Evolutionary conservation across 2,888 invertebrate genomes (phyloP).

Genomic region (Gastracanthus pulcherrimus): DNA sequence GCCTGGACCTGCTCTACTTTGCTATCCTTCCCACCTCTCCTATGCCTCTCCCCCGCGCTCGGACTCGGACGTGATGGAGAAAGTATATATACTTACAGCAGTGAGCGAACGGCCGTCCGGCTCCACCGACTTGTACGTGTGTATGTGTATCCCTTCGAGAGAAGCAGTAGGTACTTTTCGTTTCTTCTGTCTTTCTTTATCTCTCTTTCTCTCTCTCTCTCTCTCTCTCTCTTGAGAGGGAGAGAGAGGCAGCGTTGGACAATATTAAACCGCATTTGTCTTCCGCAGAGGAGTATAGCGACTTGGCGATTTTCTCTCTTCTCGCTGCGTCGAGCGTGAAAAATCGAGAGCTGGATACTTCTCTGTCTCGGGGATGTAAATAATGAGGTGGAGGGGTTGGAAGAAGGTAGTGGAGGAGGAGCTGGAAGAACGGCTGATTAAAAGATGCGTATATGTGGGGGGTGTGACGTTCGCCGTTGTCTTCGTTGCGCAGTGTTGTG

Average conservation of each 20-base stretch:
- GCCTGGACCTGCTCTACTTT: conserved; percentile 65
- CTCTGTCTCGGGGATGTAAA: conserved; percentile 15
- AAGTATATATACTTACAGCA: background rate
- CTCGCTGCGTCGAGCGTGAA: conserved; percentile 29
- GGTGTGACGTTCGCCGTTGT: background rate
- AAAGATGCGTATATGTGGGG: background rate
- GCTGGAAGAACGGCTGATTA: background rate
- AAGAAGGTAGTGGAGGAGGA: background rate
- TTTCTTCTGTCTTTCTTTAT: conserved; percentile 12
- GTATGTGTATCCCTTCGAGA: conserved; percentile 70
- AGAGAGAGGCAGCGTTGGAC: conserved; percentile 59
- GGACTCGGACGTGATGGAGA: conserved; percentile 49
- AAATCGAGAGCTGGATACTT: conserved; percentile 23
- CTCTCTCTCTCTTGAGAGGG: conserved; percentile 60
- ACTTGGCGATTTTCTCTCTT: conserved; percentile 53
- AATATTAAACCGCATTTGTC: conserved; percentile 75
- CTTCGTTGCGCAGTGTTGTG: background rate
- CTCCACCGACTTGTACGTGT: conserved; percentile 61
- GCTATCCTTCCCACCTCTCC: conserved; percentile 37
- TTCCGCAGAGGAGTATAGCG: too few species aligned
- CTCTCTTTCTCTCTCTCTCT: too few species aligned
- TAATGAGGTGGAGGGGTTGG: background rate
- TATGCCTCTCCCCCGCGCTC: conserved; percentile 53
- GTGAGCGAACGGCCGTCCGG: conserved; percentile 56
- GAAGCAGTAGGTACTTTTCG: conserved; percentile 51